These are phyloP conservation scores for Pelosia muscerda DNA, from an alignment of 2,888 invertebrate species.

Conservation along the genomic window DNA sequence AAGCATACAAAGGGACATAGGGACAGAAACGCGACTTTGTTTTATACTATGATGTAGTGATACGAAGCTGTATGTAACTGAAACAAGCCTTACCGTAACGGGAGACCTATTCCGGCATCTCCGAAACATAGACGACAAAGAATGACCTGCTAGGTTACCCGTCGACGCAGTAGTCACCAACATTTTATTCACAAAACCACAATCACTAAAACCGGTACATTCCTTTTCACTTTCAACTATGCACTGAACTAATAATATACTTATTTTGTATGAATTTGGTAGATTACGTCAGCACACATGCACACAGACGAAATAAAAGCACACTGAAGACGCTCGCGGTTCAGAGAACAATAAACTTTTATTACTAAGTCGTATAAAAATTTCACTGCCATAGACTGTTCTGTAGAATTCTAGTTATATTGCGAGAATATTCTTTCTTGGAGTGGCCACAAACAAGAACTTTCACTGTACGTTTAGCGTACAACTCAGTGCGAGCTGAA, in stretches of 20 bases:
- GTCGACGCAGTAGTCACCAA: constrained; percentile 69
- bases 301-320: constrained; percentile 45
- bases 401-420: constrained; percentile 43
- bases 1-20: too few relatives aligned
- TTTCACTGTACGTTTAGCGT: constrained; percentile 60
- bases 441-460: constrained; percentile 62
- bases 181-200: constrained; percentile 59
- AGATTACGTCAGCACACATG: constrained; percentile 29
- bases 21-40: too few relatives aligned
- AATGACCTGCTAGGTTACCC: constrained; percentile 67
- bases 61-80: neutral
- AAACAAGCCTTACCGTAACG: constrained; percentile 61
- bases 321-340: constrained; percentile 48
- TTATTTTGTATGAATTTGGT: constrained; percentile 15
- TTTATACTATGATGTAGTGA: too few relatives aligned
- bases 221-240: constrained; percentile 39
- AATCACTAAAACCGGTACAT: constrained; percentile 52
- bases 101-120: constrained; percentile 66
- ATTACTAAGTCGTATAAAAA: constrained; percentile 55
- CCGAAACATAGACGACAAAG: constrained; percentile 76
- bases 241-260: constrained; percentile 31
- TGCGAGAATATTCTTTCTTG: constrained; percentile 58
- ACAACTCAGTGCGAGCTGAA: constrained; percentile 38
- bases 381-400: constrained; percentile 56
- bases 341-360: constrained; percentile 58